Conservation (phyloP, 1,140 invertebrate species). For the Proctacanthus coquilletti region DNA sequence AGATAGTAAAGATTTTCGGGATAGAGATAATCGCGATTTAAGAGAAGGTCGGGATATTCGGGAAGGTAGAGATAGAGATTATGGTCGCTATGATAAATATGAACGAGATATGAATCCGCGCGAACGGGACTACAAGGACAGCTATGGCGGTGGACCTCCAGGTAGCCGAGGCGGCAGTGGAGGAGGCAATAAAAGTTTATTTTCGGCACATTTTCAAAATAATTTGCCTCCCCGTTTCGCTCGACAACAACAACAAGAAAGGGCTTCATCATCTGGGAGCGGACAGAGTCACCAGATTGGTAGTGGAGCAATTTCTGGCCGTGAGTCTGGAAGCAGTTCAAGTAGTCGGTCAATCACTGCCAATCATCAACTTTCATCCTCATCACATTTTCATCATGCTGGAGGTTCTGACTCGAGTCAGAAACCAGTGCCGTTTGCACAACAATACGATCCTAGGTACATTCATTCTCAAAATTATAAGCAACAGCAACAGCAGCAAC, state of each 20-base stretch:
- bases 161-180: constrained; percentile 2
- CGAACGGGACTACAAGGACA: constrained; percentile 1
- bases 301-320: constrained; percentile 18
- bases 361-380: background rate
- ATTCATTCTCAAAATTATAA: constrained; percentile 21
- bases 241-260: constrained; percentile 45
- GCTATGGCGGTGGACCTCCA: background rate
- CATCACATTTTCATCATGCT: background rate
- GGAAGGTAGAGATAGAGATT: constrained; percentile 25
- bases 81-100: constrained; percentile 15
- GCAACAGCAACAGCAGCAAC: constrained; percentile 4
- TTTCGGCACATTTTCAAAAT: constrained; percentile 55
- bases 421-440: constrained; percentile 28
- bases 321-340: constrained; percentile 31
- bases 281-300: constrained; percentile 10
- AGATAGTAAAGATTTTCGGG: too few species aligned
- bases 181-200: constrained; percentile 20
- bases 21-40: too few species aligned
- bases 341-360: constrained; percentile 16
- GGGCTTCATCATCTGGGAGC: constrained; percentile 14
- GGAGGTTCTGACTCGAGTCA: constrained; percentile 1
- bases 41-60: constrained; percentile 21
- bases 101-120: constrained; percentile 3
- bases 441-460: constrained; percentile 34
- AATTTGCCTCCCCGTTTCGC: constrained; percentile 76